Percentiles rank a stretch among this genome's conserved stretches.
Conservation (phyloP, 1,140 invertebrate genomes). For the Drosophila asahinai region DNA sequence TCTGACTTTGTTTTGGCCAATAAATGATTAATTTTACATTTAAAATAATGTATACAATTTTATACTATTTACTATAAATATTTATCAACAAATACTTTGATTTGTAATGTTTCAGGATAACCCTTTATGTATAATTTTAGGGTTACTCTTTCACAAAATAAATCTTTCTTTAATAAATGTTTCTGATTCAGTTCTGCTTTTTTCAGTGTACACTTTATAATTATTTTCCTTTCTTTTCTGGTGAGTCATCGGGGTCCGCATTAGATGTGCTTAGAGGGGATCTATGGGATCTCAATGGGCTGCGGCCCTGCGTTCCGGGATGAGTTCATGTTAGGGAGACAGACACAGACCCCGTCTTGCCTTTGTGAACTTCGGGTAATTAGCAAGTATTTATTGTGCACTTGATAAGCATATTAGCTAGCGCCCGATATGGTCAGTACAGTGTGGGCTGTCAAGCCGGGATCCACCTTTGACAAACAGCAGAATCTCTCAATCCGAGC, state of each 20-base stretch:
- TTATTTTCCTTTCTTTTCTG: conserved; percentile 19
- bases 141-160: neutral
- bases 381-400: conserved; percentile 37
- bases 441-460: conserved; percentile 7
- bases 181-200: too few species aligned
- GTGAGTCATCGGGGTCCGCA: conserved; percentile 48
- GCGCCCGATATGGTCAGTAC: conserved; percentile 22
- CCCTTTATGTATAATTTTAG: neutral
- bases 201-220: neutral
- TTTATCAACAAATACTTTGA: neutral
- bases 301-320: neutral
- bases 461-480: conserved; percentile 49
- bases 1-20: neutral
- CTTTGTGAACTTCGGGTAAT: conserved; percentile 14
- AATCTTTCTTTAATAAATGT: too few species aligned
- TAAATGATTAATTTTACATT: neutral
- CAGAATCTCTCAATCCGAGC: conserved; percentile 38
- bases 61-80: neutral
- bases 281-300: conserved; percentile 5
- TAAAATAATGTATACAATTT: neutral
- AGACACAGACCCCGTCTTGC: conserved; percentile 5
- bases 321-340: conserved; percentile 12
- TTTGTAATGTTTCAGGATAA: neutral
- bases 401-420: conserved; percentile 35
- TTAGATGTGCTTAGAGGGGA: conserved; percentile 36